These are phyloP conservation scores for Phytoseiulus persimilis DNA, from an alignment of 2,888 invertebrate species.

Conservation along the genomic window DNA sequence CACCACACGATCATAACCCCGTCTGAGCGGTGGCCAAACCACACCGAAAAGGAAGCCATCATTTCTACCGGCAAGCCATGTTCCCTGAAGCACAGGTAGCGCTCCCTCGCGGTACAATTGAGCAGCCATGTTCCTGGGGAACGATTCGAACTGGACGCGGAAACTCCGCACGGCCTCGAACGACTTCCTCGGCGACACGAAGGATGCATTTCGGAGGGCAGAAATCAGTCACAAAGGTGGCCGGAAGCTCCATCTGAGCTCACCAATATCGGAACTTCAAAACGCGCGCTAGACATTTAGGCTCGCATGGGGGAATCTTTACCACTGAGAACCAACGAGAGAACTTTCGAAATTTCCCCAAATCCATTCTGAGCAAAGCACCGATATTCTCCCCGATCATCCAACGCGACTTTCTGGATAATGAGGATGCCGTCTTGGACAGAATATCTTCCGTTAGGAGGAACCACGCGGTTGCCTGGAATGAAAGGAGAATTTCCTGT, in stretches of 20 bases:
- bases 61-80: background rate
- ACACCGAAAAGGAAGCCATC: background rate
- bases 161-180: background rate
- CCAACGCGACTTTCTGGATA: background rate
- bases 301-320: background rate
- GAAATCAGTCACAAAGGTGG: no score
- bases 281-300: no score
- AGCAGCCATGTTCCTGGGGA: background rate
- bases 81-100: background rate
- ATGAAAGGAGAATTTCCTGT: background rate
- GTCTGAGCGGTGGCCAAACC: background rate
- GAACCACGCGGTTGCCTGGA: background rate
- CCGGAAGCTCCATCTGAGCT: no score
- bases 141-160: background rate
- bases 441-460: background rate
- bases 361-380: conserved; percentile 6
- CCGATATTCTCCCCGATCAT: conserved; percentile 1
- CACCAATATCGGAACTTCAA: no score
- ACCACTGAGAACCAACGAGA: background rate
- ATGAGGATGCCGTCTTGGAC: background rate
- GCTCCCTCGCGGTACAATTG: background rate
- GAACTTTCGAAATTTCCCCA: background rate
- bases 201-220: no score
- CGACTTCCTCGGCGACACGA: background rate
- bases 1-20: background rate